Evolutionary conservation across 2,113 vertebrate genomes (phyloP).

Genomic region (Entomyzon cyanotis): DNA sequence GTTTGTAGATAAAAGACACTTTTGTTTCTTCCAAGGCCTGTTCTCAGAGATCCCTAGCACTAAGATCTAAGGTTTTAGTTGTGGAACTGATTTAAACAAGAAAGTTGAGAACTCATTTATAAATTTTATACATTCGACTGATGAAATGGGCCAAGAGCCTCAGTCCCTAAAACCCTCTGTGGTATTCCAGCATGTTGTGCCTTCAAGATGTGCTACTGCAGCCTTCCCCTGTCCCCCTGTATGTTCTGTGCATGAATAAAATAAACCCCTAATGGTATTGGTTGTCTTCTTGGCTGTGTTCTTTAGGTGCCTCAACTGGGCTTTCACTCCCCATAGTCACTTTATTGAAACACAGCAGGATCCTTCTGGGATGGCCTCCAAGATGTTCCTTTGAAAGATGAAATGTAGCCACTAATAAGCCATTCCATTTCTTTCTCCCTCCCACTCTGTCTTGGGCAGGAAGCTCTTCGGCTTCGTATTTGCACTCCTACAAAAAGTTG

Average conservation of each 20-base stretch:
- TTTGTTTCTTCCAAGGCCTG: not conserved
- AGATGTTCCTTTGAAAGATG: constrained; percentile 54
- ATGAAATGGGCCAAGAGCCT: not conserved
- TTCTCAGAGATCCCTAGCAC: not conserved
- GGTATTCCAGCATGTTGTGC: not conserved
- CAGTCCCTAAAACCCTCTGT: not conserved
- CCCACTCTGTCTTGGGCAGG: not conserved
- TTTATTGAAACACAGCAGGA: constrained; percentile 64
- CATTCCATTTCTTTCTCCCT: not conserved
- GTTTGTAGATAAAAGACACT: not conserved
- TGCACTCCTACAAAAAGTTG: not conserved
- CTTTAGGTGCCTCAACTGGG: constrained; percentile 18
- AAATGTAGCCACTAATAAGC: constrained; percentile 47
- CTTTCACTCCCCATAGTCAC: not conserved
- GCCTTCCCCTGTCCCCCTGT: not conserved
- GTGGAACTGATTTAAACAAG: not conserved
- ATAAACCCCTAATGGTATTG: not conserved
- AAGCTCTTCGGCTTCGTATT: not conserved
- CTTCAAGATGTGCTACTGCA: not conserved
- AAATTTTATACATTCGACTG: not conserved
- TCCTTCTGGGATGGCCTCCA: constrained; percentile 61
- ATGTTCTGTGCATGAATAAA: not conserved
- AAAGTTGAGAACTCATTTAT: not conserved
- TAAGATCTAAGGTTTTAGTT: not conserved
- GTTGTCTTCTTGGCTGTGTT: constrained; percentile 2